phyloP scores from a whole-genome alignment of 2,888 invertebrate genomes.

The Tricholauxania praeusta region DNA sequence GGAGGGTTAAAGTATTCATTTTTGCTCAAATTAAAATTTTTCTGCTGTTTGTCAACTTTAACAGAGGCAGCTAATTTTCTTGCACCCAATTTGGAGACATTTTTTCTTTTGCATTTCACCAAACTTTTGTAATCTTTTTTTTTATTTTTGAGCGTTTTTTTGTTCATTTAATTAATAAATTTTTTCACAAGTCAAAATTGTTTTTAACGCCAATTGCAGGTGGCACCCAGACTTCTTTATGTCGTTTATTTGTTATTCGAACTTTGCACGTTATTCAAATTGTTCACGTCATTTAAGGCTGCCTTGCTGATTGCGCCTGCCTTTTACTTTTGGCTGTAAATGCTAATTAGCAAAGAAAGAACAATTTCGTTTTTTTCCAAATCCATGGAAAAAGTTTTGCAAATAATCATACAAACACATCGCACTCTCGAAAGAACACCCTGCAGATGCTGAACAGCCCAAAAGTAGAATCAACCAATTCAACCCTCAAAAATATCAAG shows the following conservation, averaged over 20 bases:
- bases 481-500: background rate
- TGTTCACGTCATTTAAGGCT: conserved; percentile 49
- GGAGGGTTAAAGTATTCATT: conserved; percentile 17
- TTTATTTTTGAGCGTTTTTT: conserved; percentile 37
- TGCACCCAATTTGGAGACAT: no score
- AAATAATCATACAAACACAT: conserved; percentile 12
- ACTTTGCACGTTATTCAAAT: conserved; percentile 53
- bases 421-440: background rate
- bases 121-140: background rate
- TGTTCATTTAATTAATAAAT: conserved; percentile 47
- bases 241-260: conserved; percentile 41
- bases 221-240: conserved; percentile 41
- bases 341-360: conserved; percentile 23
- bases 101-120: no score
- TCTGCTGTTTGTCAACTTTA: no score
- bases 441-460: background rate
- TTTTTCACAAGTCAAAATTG: conserved; percentile 46
- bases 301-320: background rate
- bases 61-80: no score
- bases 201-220: conserved; percentile 52
- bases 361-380: background rate
- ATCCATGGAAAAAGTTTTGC: conserved; percentile 32
- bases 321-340: conserved; percentile 5
- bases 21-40: conserved; percentile 12
- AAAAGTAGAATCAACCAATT: background rate